phyloP scores from a whole-genome alignment of 2,888 invertebrate genomes.

The Trissolcus japonicus region DNA sequence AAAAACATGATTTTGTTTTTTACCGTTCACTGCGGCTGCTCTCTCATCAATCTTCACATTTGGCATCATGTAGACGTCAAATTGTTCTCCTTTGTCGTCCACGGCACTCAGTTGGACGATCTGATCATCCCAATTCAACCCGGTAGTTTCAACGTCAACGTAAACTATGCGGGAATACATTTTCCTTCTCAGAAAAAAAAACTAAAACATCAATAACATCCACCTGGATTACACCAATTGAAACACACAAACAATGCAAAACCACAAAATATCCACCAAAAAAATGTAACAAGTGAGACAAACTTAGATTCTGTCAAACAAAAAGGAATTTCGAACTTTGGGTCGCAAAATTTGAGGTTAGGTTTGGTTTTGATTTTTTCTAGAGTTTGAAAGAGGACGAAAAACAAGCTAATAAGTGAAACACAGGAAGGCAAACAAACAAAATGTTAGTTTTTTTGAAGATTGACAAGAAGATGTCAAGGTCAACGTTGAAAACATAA shows the following conservation, averaged over 20 bases:
- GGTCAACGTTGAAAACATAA: no score
- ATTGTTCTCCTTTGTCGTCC: not conserved
- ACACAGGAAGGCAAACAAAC: no score
- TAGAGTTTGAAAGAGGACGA: no score
- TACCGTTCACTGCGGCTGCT: slow-evolving; percentile 1
- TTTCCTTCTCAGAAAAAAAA: not conserved
- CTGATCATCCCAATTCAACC: not conserved
- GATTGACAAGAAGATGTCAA: no score
- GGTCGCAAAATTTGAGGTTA: not conserved
- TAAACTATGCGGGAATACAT: not conserved
- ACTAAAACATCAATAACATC: not conserved
- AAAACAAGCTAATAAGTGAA: no score
- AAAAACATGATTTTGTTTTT: not conserved
- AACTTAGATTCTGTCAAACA: no score
- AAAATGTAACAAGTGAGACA: no score
- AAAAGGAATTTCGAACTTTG: not conserved
- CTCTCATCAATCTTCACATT: not conserved
- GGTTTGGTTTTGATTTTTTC: no score
- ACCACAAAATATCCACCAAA: not conserved
- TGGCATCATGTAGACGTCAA: not conserved
- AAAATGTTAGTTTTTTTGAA: no score
- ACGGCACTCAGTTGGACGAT: not conserved
- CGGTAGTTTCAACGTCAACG: slow-evolving; percentile 1
- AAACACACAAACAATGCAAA: not conserved
- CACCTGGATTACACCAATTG: not conserved